Evolutionary conservation across 2,113 vertebrate species (phyloP).

Genomic region (Heloderma charlesbogerti): DNA sequence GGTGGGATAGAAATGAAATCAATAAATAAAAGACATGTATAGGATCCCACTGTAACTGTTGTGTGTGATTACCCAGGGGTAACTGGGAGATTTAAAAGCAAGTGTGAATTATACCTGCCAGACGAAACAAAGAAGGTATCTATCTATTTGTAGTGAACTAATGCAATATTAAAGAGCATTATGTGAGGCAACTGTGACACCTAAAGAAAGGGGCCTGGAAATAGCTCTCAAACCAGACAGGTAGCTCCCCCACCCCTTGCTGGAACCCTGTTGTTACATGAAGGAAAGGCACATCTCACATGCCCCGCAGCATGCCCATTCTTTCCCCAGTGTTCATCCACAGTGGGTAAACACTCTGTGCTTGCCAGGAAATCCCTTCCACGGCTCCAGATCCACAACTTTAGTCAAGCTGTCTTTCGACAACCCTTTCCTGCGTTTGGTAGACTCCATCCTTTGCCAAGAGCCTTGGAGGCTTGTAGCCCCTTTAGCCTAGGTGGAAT

Average conservation of each 20-base stretch:
- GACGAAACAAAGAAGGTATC: not conserved
- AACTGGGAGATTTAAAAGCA: not conserved
- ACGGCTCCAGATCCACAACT: constrained; percentile 30
- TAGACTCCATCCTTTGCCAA: not conserved
- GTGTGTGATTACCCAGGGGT: too few species aligned
- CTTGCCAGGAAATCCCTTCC: not conserved
- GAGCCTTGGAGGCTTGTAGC: not conserved
- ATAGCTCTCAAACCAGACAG: too few species aligned
- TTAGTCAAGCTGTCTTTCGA: not conserved
- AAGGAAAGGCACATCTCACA: too few species aligned
- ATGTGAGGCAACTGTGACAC: not conserved
- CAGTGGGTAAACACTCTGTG: not conserved
- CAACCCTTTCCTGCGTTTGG: not conserved
- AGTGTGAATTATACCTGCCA: not conserved
- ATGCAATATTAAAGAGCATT: not conserved
- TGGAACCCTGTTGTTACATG: too few species aligned
- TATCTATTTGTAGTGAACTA: too few species aligned
- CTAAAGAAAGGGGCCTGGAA: too few species aligned
- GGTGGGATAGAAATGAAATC: too few species aligned
- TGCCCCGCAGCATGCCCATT: not conserved
- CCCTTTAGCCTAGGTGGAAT: not conserved
- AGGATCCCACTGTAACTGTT: too few species aligned
- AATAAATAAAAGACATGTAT: too few species aligned
- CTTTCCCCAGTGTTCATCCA: not conserved
- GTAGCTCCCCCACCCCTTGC: too few species aligned